These are phyloP conservation scores for Grammomys surdaster DNA, from an alignment of 2,113 vertebrate species.

Conservation along the genomic window DNA sequence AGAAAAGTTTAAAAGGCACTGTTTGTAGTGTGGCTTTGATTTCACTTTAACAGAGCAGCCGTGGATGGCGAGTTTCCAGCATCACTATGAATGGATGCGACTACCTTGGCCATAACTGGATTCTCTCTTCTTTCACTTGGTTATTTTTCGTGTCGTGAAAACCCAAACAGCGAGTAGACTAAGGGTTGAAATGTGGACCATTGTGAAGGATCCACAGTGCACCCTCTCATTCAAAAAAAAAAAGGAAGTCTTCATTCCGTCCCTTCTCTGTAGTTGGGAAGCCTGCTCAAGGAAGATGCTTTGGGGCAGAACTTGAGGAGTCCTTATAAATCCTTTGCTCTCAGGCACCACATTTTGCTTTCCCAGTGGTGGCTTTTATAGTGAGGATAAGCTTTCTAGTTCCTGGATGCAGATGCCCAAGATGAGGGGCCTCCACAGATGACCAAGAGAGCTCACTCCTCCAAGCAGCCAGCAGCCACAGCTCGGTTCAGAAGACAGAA, in stretches of 20 bases:
- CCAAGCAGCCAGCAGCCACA: background rate
- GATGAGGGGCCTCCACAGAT: background rate
- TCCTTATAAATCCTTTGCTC: background rate
- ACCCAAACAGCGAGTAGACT: background rate
- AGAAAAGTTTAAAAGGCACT: background rate
- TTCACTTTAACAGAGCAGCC: background rate
- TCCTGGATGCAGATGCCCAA: background rate
- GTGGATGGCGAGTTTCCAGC: background rate
- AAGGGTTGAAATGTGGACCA: background rate
- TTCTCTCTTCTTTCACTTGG: conserved; percentile 24
- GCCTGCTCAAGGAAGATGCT: background rate
- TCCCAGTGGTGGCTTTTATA: background rate
- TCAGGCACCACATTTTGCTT: background rate
- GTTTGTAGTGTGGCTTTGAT: background rate
- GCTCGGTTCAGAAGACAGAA: background rate
- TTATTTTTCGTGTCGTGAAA: conserved; percentile 47
- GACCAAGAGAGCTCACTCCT: background rate
- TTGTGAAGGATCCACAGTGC: background rate
- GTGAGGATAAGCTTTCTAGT: background rate
- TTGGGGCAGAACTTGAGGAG: background rate
- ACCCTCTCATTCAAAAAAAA: background rate
- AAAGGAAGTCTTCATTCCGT: background rate
- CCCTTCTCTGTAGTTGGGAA: background rate
- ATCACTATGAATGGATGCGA: background rate
- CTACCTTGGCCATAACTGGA: background rate